Percentiles rank a stretch among this genome's conserved stretches.
phyloP scores from a whole-genome alignment of 1,140 invertebrate genomes.

The Sinonovacula constricta region DNA sequence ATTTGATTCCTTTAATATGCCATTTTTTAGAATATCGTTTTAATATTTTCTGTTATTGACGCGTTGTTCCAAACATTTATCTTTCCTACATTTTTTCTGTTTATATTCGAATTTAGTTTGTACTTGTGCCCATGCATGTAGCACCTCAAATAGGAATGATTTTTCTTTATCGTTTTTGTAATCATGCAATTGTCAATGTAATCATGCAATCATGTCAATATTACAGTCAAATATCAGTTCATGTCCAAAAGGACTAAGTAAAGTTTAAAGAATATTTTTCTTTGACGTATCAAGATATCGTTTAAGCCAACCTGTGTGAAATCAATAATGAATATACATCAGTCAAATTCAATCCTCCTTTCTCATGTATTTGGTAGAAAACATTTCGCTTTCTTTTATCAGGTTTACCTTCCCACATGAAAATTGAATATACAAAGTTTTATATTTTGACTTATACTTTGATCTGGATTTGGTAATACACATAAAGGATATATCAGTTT shows the following conservation, averaged over 20 bases:
- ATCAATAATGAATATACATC: neutral
- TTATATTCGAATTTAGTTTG: neutral
- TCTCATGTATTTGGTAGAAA: neutral
- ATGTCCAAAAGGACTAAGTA: neutral
- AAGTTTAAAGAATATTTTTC: neutral
- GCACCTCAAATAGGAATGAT: neutral
- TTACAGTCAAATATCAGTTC: neutral
- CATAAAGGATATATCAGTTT: neutral
- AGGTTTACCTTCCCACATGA: neutral
- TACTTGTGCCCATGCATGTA: neutral
- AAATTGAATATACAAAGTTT: neutral
- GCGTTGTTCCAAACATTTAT: neutral
- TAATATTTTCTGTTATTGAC: neutral
- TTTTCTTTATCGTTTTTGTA: neutral
- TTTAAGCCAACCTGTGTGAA: neutral
- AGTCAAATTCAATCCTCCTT: slow-evolving; percentile 2
- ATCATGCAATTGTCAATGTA: too few species aligned
- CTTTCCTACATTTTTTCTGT: neutral
- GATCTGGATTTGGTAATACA: neutral
- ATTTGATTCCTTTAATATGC: neutral
- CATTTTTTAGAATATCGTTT: neutral
- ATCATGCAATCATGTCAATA: too few species aligned
- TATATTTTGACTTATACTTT: neutral
- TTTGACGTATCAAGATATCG: neutral
- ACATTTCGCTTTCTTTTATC: slow-evolving; percentile 9